phyloP scores from a whole-genome alignment of 1,140 invertebrate species.

The Danaus melanippus region DNA sequence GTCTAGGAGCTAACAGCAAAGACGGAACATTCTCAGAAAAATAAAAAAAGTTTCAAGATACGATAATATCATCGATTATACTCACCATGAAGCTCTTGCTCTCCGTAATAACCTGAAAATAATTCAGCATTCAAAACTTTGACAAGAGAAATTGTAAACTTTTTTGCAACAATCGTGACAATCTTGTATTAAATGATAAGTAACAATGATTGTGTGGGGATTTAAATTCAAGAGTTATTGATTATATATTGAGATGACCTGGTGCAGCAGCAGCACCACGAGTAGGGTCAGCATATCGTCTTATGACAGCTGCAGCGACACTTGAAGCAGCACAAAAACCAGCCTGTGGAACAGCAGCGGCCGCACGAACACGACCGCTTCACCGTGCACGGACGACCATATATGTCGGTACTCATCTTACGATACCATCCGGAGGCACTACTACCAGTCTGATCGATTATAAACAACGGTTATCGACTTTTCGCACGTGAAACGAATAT shows the following conservation, averaged over 20 bases:
- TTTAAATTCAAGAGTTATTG: too few relatives aligned
- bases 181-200: too few relatives aligned
- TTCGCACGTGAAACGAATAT: too few relatives aligned
- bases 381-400: constrained; percentile 16
- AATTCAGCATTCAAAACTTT: background rate
- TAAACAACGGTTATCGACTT: too few relatives aligned
- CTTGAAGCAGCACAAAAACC: constrained; percentile 34
- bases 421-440: background rate
- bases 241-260: too few relatives aligned
- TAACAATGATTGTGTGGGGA: too few relatives aligned
- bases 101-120: constrained; percentile 37
- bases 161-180: too few relatives aligned
- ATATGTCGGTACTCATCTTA: constrained; percentile 30
- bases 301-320: constrained; percentile 32
- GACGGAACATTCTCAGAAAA: background rate
- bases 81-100: constrained; percentile 58
- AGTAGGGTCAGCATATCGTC: constrained; percentile 16
- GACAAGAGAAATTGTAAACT: too few relatives aligned
- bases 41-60: constrained; percentile 1
- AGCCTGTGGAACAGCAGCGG: constrained; percentile 30
- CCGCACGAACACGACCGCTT: constrained; percentile 30
- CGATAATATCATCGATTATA: constrained; percentile 5
- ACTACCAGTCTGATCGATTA: constrained; percentile 7
- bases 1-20: too few relatives aligned
- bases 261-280: constrained; percentile 7